Percentiles rank a stretch among this genome's conserved stretches.
These are phyloP conservation scores for Acanthosepion lycidas DNA, from an alignment of 2,888 invertebrate species.

Conservation along the genomic window DNA sequence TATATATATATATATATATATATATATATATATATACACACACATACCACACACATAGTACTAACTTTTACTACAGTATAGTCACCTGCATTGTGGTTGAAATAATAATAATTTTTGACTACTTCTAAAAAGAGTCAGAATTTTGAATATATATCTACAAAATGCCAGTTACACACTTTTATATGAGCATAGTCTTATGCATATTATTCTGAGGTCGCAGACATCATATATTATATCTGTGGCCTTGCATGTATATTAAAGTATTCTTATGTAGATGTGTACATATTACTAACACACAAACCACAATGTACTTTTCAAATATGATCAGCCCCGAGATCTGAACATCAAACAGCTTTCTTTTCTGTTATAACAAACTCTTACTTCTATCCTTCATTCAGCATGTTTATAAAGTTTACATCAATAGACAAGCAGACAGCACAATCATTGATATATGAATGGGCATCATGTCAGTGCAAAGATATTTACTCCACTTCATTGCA, in stretches of 20 bases:
- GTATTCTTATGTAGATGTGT: neutral
- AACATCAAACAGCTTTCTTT: neutral
- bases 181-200: neutral
- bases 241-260: neutral
- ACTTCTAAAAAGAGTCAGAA: no score
- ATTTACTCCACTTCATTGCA: neutral
- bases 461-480: conserved; percentile 9
- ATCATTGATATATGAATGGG: neutral
- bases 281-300: neutral
- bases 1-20: no score
- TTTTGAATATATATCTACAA: no score
- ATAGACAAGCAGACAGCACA: neutral
- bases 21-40: no score
- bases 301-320: neutral
- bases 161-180: neutral
- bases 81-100: no score
- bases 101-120: no score
- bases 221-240: neutral
- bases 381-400: neutral
- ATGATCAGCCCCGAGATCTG: neutral
- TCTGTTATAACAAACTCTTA: neutral
- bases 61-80: no score
- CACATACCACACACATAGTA: no score
- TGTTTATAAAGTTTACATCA: neutral
- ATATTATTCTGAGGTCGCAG: neutral